Base-by-base conservation (phyloP, 2,888 invertebrate species). In the Junonia oenone region DNA sequence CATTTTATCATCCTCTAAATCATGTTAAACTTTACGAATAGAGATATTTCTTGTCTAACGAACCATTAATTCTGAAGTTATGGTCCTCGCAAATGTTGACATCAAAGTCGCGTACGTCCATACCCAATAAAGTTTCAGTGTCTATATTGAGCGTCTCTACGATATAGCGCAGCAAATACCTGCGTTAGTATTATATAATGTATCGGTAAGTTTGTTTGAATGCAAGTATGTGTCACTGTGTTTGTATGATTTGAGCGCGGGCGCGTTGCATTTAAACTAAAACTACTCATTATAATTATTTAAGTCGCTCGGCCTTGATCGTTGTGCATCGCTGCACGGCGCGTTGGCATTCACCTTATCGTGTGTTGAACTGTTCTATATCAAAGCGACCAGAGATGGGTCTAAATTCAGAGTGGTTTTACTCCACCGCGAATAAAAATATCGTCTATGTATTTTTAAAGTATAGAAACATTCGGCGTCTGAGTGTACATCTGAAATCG, bases 341-440 rank as follows among this genome's bases (percentile, higher is more conserved):
- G 68, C 75, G 72, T 68, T 77, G 77, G 77, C 76, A 75, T 76
- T 76, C 75, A 76, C 77, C 80, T 90, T 90, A 89, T 90, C 89
- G 89, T 90, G 69, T 89, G 86, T 87, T 89, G 89, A 90, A 89
- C 89, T 83, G 79, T 65, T 72, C 77, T 75, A 70, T 76, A 76
- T 77, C 74, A 72, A 68, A 67, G 64, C 67, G 65, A 64, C 67
- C 69, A 66, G 69, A 68, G 67, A 67, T 67, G 68, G 59, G 61
- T 66, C 69, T 69, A 71, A 71, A 72, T 73, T 68, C 66, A 69
- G 63, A 64, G 59, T 52, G 61, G 60, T 60, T 61, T 64, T 62
- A 70, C 57, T 51, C 58, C 54, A 61, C 66, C 65, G 62, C 66
- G 59, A 63, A 63, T 66, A 67, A 51, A 46, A 64, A 68, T 63